Evolutionary conservation across 2,113 vertebrate genomes (phyloP).

Genomic region (Thamnophis sirtalis): DNA sequence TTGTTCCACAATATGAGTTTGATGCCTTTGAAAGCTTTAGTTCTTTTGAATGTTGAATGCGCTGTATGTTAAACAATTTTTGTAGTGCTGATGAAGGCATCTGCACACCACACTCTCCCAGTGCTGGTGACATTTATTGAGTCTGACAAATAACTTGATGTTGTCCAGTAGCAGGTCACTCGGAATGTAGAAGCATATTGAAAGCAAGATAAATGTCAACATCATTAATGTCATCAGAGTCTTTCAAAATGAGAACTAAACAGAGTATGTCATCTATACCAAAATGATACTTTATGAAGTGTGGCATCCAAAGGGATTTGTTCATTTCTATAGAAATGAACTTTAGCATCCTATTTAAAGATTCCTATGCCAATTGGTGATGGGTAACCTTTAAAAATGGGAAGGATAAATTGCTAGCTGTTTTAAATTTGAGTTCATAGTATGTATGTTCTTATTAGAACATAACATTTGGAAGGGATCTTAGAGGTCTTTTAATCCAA

Average conservation of each 20-base stretch:
- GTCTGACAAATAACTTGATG: constrained; percentile 16
- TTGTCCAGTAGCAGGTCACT: neutral
- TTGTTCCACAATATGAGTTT: neutral
- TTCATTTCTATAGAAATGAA: neutral
- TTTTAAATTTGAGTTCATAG: neutral
- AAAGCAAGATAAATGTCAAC: constrained; percentile 15
- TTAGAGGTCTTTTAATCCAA: no score
- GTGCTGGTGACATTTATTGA: neutral
- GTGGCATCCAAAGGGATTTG: neutral
- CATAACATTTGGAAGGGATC: no score
- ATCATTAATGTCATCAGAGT: neutral
- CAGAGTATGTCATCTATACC: neutral
- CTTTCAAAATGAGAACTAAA: constrained; percentile 11
- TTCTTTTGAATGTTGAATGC: neutral
- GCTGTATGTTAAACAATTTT: neutral
- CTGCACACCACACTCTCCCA: neutral
- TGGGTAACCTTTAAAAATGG: neutral
- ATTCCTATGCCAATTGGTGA: neutral
- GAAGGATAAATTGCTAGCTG: neutral
- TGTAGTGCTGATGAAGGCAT: neutral
- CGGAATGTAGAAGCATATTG: constrained; percentile 12
- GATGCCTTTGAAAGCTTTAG: neutral
- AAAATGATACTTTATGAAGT: neutral
- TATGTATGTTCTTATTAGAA: neutral
- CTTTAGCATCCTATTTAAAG: neutral